Evolutionary conservation across 2,113 vertebrate genomes (phyloP).

Genomic region (Craseonycteris thonglongyai): DNA sequence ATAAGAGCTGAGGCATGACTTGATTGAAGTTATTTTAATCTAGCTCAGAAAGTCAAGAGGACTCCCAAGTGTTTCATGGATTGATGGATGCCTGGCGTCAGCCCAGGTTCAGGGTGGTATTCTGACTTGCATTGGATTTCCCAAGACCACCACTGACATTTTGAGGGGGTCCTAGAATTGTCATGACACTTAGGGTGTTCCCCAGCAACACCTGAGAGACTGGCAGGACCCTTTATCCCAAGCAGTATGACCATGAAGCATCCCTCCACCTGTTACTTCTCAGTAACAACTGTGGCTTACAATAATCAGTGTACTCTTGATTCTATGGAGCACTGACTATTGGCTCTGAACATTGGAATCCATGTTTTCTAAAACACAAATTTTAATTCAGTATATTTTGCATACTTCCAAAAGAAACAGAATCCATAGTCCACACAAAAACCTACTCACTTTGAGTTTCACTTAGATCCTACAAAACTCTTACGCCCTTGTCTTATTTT

Average conservation of each 20-base stretch:
- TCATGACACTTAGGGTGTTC: background rate
- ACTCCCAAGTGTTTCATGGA: background rate
- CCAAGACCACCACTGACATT: background rate
- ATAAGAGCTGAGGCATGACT: background rate
- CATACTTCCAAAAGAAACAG: background rate
- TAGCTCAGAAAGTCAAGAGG: background rate
- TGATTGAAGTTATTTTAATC: background rate
- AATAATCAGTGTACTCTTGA: background rate
- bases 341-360: background rate
- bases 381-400: background rate
- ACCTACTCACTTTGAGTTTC: background rate
- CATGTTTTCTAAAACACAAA: background rate
- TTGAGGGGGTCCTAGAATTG: background rate
- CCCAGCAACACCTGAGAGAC: background rate
- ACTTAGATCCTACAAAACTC: background rate
- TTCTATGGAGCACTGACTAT: background rate
- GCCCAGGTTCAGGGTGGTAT: background rate
- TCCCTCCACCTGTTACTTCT: background rate
- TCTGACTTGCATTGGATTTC: background rate
- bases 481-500: background rate
- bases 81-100: background rate
- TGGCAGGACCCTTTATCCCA: background rate
- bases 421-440: background rate
- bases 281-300: background rate
- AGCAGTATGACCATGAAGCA: background rate